These are phyloP conservation scores for Drosophila kepulauana DNA, from an alignment of 1,140 invertebrate species.

Conservation along the genomic window DNA sequence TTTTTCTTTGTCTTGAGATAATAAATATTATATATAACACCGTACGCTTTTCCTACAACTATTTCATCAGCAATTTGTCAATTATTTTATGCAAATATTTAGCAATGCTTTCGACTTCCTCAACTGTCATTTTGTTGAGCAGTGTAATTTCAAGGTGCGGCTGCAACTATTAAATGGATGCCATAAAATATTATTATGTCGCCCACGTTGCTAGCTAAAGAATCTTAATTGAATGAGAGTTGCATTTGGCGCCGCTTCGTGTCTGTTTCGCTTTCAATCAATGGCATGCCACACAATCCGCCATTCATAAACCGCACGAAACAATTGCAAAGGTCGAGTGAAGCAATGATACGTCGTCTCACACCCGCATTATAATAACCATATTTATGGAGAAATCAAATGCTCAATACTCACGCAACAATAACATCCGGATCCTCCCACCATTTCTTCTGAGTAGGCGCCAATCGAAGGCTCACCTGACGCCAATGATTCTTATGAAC, in stretches of 20 bases:
- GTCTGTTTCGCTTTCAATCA: conserved; percentile 22
- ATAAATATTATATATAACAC: no score
- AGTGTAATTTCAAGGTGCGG: conserved; percentile 60
- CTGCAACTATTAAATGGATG: conserved; percentile 49
- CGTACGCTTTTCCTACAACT: no score
- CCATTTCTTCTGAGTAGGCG: conserved; percentile 77
- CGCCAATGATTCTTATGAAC: conserved; percentile 78
- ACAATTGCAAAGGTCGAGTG: not conserved
- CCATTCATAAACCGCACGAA: conserved; percentile 18
- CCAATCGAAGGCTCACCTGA: conserved; percentile 71
- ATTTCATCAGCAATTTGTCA: not conserved
- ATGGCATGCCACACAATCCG: conserved; percentile 16
- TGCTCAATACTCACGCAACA: conserved; percentile 79
- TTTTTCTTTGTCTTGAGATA: not conserved
- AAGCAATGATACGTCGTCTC: not conserved
- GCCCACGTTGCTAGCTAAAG: conserved; percentile 30
- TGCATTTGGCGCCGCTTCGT: conserved; percentile 58
- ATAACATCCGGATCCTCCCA: conserved; percentile 84
- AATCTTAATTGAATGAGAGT: conserved; percentile 69
- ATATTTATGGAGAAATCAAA: conserved; percentile 13
- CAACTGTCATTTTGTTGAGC: not conserved
- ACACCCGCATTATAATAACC: not conserved
- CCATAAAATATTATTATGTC: conserved; percentile 62
- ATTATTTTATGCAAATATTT: not conserved
- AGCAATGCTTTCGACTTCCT: not conserved